phyloP scores from a whole-genome alignment of 2,888 invertebrate genomes.

The Omphaloscelis lunosa region DNA sequence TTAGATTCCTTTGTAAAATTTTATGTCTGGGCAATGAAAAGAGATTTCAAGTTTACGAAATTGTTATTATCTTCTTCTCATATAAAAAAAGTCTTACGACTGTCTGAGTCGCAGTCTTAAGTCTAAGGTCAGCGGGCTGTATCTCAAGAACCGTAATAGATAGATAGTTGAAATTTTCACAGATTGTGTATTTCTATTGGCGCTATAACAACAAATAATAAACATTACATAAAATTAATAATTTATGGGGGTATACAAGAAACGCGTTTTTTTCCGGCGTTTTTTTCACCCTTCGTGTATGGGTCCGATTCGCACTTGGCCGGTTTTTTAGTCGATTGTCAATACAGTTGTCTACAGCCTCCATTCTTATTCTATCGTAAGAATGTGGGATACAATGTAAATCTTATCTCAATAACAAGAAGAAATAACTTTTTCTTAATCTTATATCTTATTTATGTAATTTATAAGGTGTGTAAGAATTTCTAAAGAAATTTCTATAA shows the following conservation, averaged over 20 bases:
- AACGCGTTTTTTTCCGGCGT: no score
- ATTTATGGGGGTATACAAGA: no score
- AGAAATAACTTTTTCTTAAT: constrained; percentile 31
- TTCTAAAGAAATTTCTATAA: constrained; percentile 39
- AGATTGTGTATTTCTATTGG: no score
- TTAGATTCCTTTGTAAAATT: constrained; percentile 14
- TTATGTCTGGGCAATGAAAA: background rate
- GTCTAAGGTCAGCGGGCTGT: no score
- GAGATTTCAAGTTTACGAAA: background rate
- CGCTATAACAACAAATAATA: no score
- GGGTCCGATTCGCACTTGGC: no score
- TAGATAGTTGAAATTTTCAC: no score
- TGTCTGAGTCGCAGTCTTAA: background rate
- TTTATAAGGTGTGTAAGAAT: constrained; percentile 52
- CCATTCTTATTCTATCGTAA: constrained; percentile 25
- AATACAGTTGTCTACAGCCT: background rate
- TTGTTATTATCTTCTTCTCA: background rate
- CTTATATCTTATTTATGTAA: constrained; percentile 22
- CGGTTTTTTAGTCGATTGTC: constrained; percentile 1
- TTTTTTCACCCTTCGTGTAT: no score
- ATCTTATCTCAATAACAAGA: constrained; percentile 31
- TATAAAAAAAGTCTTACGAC: no score
- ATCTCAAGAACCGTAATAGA: no score
- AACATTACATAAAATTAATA: no score
- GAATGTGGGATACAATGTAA: constrained; percentile 21